Percentiles rank a stretch among this genome's conserved stretches.
Conservation (phyloP, 2,797 vertebrate species). For the Diceros bicornis region DNA sequence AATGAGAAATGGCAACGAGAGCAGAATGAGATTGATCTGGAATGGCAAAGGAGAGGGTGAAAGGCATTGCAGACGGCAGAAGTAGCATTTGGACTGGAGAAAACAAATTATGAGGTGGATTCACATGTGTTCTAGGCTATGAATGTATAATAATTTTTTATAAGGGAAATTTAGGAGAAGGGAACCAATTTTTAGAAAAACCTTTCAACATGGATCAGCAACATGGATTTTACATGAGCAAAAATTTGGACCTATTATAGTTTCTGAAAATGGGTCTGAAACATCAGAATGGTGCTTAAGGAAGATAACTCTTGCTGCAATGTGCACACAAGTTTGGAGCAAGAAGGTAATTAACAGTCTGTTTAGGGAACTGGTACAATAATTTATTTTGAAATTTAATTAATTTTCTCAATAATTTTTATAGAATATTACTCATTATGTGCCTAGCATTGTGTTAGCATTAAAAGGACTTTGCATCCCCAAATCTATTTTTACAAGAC, state of each 20-base stretch:
- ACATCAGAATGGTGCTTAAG: conserved; percentile 48
- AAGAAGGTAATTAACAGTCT: background rate
- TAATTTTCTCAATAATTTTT: conserved; percentile 19
- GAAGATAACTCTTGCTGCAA: background rate
- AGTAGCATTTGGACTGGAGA: background rate
- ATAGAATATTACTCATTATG: background rate
- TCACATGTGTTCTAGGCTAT: background rate
- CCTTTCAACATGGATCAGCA: conserved; percentile 8
- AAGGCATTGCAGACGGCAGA: background rate
- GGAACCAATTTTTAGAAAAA: background rate
- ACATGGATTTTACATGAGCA: background rate
- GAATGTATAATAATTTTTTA: background rate
- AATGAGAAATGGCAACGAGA: background rate
- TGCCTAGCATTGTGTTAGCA: conserved; percentile 52
- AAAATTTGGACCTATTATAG: background rate
- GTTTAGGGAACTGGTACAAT: background rate
- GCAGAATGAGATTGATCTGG: background rate
- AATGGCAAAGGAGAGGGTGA: background rate
- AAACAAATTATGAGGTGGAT: background rate
- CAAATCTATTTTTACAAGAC: conserved; percentile 75
- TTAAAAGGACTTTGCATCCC: conserved; percentile 56
- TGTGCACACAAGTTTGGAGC: background rate
- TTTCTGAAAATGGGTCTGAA: conserved; percentile 60
- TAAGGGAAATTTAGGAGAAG: conserved; percentile 42
- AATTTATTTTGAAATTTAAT: conserved; percentile 61